Base-by-base conservation (phyloP, 2,888 invertebrate species). In the Gortyna flavago region DNA sequence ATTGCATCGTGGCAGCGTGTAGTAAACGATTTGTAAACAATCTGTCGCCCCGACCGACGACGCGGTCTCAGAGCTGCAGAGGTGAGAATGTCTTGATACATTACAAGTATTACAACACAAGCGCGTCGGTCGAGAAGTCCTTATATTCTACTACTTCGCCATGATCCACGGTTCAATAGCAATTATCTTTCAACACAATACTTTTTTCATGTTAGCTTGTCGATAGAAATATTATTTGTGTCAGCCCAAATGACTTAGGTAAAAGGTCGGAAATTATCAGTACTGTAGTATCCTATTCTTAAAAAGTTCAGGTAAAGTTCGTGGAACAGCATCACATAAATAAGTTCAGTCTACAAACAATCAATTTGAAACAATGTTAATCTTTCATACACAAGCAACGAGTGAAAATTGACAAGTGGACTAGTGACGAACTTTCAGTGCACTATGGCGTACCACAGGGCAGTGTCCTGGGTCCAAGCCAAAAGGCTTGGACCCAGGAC, bases 11-110 rank as follows among this genome's bases (percentile, higher is more conserved):
- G 4, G 57, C 32, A 38, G 44, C 21, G n/a, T 35, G 35, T 41
- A 44, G 29, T 41, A 66, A 78, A 73, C 79, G 79, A 79, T 79
- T 84, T 84, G 73, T 84, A 84, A 81, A 81, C 81, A 84, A 81
- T 73, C 75, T 66, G 57, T 21, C 74, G 32, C 32, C 21, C 32
- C 21, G 1, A 6, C 8, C 32, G 32, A 54, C 61, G 4, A 9
- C 61, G 21, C 16, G 29, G 16, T 13, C 38, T 8, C 38, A 6
- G 65, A 18, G 67, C 11, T 32, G 32, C 38, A 41, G 72, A 81
- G 70, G 69, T 66, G 66, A 61, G 54, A 73, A 61, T 35, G 41
- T 73, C 65, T 51, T 72, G 69, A 57, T 62, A 66, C 61, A 70
- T 54, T 77, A 64, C 54, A 44, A 44, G 62, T 57, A 70, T 54